Percentiles rank a stretch among this genome's conserved stretches.
These are phyloP conservation scores for Callaeas wilsoni DNA, from an alignment of 2,113 vertebrate genomes.

Conservation along the genomic window DNA sequence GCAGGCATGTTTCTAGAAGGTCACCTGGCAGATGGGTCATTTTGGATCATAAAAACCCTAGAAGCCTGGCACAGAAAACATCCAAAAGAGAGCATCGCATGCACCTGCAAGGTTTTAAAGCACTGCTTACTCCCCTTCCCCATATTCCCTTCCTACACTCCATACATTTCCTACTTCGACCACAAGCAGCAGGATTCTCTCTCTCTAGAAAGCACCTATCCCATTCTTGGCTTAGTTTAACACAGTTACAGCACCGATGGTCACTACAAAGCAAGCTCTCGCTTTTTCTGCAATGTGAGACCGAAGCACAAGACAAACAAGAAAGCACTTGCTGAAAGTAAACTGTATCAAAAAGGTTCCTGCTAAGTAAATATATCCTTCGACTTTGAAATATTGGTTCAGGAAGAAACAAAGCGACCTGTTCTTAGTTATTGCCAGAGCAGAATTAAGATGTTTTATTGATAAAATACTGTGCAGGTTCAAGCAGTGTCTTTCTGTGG, in stretches of 20 bases:
- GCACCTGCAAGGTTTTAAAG: background rate
- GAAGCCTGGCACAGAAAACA: background rate
- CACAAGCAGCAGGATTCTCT: background rate
- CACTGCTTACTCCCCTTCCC: background rate
- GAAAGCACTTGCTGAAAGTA: background rate
- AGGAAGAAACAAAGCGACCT: background rate
- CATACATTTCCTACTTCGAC: accelerated
- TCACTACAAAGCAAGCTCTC: background rate
- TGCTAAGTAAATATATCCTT: background rate
- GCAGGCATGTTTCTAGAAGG: background rate
- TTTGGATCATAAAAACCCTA: background rate
- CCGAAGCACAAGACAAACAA: background rate
- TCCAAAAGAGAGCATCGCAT: background rate
- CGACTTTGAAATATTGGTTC: background rate
- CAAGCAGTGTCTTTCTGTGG: background rate
- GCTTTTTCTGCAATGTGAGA: background rate
- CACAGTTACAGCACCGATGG: background rate
- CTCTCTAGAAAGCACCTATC: background rate
- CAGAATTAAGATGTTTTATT: background rate
- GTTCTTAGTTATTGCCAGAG: background rate
- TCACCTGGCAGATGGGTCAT: background rate
- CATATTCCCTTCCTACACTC: background rate
- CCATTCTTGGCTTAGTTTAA: background rate
- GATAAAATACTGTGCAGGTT: background rate
- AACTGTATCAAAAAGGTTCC: background rate